Percentiles rank a stretch among this genome's conserved stretches.
These are phyloP conservation scores for Notodonta dromedarius DNA, from an alignment of 2,888 invertebrate genomes.

Conservation along the genomic window DNA sequence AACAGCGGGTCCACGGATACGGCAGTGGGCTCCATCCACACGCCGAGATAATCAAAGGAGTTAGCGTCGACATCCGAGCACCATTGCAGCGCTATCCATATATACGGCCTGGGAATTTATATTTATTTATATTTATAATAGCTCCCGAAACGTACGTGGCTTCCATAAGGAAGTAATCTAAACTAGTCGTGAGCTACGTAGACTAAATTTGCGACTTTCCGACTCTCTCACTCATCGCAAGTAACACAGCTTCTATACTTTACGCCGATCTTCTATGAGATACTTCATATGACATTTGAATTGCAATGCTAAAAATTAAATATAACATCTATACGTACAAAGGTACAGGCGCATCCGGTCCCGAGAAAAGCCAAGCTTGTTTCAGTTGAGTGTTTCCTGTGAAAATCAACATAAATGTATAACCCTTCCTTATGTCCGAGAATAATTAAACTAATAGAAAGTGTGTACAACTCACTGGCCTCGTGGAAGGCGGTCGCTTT, in stretches of 20 bases:
- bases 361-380: conserved; percentile 74
- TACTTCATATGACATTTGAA: no score
- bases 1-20: conserved; percentile 85
- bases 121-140: no score
- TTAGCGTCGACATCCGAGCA: conserved; percentile 30
- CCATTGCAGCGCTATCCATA: conserved; percentile 62
- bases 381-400: conserved; percentile 51
- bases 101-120: conserved; percentile 52
- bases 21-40: conserved; percentile 63
- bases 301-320: neutral
- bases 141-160: no score
- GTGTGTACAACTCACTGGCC: conserved; percentile 47
- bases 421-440: no score
- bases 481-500: conserved; percentile 62
- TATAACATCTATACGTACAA: conserved; percentile 50
- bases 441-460: no score
- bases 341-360: conserved; percentile 58
- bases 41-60: conserved; percentile 60
- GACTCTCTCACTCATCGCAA: no score
- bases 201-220: no score
- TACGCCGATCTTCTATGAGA: no score
- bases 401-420: conserved; percentile 7
- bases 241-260: no score
- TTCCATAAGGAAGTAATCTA: no score
- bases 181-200: no score